Percentiles rank a stretch among this genome's conserved stretches.
These are phyloP conservation scores for Lerema accius DNA, from an alignment of 1,140 invertebrate species.

Conservation along the genomic window DNA sequence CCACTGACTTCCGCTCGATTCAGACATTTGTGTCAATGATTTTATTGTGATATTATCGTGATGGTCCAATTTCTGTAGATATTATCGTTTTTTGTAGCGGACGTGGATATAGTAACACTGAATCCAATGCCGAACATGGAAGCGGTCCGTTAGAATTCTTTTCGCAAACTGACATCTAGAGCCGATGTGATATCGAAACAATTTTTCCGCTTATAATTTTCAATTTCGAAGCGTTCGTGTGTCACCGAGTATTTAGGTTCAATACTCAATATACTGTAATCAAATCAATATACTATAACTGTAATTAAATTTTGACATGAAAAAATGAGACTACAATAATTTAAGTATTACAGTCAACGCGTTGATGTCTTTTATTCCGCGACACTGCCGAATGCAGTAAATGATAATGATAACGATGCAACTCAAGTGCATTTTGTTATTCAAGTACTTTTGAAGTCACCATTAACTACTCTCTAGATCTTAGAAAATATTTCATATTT, in stretches of 20 bases:
- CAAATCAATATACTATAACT: too few species aligned
- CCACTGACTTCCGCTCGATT: slow-evolving; percentile 24
- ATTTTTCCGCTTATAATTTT: slow-evolving; percentile 73
- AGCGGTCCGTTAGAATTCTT: slow-evolving; percentile 66
- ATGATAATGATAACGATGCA: slow-evolving; percentile 11
- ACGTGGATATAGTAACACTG: slow-evolving; percentile 17
- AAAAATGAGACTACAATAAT: too few species aligned
- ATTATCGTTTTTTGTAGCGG: slow-evolving; percentile 28
- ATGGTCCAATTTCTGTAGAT: slow-evolving; percentile 34
- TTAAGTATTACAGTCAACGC: too few species aligned
- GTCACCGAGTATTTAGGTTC: slow-evolving; percentile 33
- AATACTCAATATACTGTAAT: too few species aligned
- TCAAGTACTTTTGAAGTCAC: too few species aligned
- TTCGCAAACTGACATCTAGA: slow-evolving; percentile 58
- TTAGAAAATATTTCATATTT: too few species aligned
- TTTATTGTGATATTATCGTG: slow-evolving; percentile 29
- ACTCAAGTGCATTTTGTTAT: too few species aligned
- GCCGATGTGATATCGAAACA: slow-evolving; percentile 57
- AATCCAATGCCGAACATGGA: slow-evolving; percentile 42
- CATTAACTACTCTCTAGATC: too few species aligned
- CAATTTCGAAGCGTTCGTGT: slow-evolving; percentile 52
- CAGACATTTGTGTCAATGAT: slow-evolving; percentile 29
- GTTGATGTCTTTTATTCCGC: slow-evolving; percentile 66
- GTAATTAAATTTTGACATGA: too few species aligned
- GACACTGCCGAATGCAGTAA: neutral